These are phyloP conservation scores for Scrobipalpa costella DNA, from an alignment of 2,888 invertebrate species.

Conservation along the genomic window DNA sequence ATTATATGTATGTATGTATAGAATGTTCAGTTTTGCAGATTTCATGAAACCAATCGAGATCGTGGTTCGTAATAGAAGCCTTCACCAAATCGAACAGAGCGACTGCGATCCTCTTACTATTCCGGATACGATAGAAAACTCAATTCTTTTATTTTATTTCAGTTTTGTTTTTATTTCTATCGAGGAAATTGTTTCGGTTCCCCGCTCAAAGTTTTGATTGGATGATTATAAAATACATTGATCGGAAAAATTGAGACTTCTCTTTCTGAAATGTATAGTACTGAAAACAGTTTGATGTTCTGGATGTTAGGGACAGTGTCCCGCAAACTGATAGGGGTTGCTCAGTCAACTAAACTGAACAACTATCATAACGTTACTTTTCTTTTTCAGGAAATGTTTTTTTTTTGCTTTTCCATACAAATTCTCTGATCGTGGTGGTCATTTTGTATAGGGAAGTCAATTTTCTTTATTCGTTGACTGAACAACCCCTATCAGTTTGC, in stretches of 20 bases:
- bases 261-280: background rate
- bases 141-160: conserved; percentile 72
- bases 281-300: background rate
- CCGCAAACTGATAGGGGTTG: no score
- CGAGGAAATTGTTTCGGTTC: conserved; percentile 64
- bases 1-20: no score
- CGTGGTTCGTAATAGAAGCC: conserved; percentile 49
- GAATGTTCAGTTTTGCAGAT: no score
- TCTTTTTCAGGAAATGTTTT: no score
- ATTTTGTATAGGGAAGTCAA: no score
- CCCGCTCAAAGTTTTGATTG: conserved; percentile 48
- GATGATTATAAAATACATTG: conserved; percentile 34
- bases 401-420: no score
- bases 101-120: conserved; percentile 74
- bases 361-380: background rate
- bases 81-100: conserved; percentile 63
- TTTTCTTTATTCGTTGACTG: no score
- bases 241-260: conserved; percentile 26
- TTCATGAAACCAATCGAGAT: background rate
- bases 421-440: no score
- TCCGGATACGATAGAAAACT: conserved; percentile 72
- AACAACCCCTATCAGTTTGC: no score
- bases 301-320: background rate
- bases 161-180: conserved; percentile 69
- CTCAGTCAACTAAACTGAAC: no score